A percentile compares a stretch with the other conserved stretches of the same genome.
Evolutionary conservation across 2,113 vertebrate species (phyloP).

Genomic region (Rhabdornis inornatus): DNA sequence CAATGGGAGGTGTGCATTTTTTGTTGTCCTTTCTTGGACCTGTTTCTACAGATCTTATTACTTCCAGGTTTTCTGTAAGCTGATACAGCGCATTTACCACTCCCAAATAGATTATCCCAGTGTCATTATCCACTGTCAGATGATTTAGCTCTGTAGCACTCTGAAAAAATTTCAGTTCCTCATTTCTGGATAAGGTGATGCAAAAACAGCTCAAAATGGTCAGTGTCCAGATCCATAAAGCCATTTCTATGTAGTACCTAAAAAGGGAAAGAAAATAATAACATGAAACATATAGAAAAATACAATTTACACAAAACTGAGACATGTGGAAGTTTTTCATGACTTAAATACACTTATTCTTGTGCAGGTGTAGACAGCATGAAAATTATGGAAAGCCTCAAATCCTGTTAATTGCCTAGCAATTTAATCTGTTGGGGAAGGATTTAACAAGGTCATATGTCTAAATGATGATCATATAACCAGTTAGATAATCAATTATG

Average conservation of each 20-base stretch:
- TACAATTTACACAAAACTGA: background rate
- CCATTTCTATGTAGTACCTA: constrained; percentile 70
- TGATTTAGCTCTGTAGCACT: constrained; percentile 84
- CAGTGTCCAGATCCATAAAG: constrained; percentile 65
- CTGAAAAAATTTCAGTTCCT: constrained; percentile 55
- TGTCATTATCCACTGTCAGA: constrained; percentile 76
- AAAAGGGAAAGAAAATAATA: background rate
- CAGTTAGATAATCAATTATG: background rate
- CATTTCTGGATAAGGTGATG: constrained; percentile 24
- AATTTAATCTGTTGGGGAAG: background rate
- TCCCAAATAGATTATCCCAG: constrained; percentile 86
- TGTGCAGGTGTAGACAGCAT: background rate
- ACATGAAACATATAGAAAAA: background rate
- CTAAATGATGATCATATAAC: background rate
- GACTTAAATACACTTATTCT: background rate
- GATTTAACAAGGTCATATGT: background rate
- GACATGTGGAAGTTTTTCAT: background rate
- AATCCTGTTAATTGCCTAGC: background rate
- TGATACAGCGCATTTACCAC: constrained; percentile 88
- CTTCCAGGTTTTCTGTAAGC: constrained; percentile 71
- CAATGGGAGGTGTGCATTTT: constrained; percentile 90
- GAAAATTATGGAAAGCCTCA: background rate
- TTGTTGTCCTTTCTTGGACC: constrained; percentile 84
- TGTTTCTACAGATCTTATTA: constrained; percentile 55
- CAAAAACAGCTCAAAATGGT: constrained; percentile 57